Conservation (phyloP, 1,140 invertebrate species). For the Pogonognathellus flavescens region DNA sequence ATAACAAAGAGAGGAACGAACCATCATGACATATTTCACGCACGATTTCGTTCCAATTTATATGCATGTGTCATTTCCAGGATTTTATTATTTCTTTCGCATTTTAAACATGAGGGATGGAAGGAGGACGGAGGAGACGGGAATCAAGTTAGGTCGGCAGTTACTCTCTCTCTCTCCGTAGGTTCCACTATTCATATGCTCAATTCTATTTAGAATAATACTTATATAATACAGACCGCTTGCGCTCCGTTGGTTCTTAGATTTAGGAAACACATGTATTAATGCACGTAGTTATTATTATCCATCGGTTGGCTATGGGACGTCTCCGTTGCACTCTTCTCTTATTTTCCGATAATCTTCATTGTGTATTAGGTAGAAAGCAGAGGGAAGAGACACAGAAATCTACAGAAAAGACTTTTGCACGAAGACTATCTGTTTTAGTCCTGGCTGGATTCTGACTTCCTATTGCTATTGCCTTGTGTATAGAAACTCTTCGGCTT, state of each 20-base stretch:
- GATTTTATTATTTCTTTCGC: conserved; percentile 66
- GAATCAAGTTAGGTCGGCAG: conserved; percentile 43
- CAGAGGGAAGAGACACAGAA: conserved; percentile 8
- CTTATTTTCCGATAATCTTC: not conserved
- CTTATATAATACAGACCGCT: not conserved
- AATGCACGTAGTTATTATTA: conserved; percentile 49
- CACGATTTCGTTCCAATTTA: conserved; percentile 67
- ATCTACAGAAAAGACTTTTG: not conserved
- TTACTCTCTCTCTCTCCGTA: conserved; percentile 15
- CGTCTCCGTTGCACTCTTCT: conserved; percentile 24
- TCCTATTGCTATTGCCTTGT: not conserved
- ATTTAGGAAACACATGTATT: conserved; percentile 50
- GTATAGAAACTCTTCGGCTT: not conserved
- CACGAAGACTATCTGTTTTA: not conserved
- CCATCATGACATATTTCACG: conserved; percentile 57
- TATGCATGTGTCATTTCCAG: conserved; percentile 67
- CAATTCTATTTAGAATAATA: conserved; percentile 6
- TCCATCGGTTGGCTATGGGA: conserved; percentile 21
- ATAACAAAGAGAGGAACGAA: conserved; percentile 36
- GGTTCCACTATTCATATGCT: not conserved
- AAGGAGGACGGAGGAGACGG: conserved; percentile 48
- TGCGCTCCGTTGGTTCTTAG: conserved; percentile 39
- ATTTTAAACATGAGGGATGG: conserved; percentile 61
- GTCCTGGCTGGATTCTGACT: not conserved
- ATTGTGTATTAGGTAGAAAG: not conserved